These are phyloP conservation scores for Tichodroma muraria DNA, from an alignment of 2,113 vertebrate species.

Conservation along the genomic window DNA sequence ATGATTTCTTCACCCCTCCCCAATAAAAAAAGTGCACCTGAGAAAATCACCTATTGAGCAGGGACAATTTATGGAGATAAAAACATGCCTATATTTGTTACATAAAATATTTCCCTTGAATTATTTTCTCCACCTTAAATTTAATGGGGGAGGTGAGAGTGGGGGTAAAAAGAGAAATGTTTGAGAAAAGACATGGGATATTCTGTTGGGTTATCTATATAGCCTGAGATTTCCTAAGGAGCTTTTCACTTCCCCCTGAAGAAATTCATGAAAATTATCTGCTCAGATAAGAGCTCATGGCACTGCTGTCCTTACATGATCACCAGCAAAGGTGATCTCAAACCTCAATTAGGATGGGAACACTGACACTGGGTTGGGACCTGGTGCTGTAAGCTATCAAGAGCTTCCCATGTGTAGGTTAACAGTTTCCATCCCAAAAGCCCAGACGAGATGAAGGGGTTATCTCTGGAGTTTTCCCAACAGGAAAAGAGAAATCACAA, in stretches of 20 bases:
- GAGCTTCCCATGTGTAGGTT: background rate
- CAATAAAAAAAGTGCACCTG: background rate
- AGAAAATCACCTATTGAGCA: background rate
- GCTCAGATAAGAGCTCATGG: background rate
- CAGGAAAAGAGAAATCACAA: background rate
- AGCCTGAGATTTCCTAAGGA: background rate
- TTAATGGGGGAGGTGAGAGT: slow-evolving; percentile 10
- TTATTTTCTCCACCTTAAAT: slow-evolving; percentile 2
- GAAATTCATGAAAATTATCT: background rate
- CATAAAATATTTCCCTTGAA: background rate
- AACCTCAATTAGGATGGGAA: background rate
- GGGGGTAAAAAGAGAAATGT: background rate
- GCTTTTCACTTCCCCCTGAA: background rate
- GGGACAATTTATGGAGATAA: background rate
- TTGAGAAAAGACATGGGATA: background rate
- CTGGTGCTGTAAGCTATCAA: background rate
- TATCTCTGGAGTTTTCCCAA: background rate
- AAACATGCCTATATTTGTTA: background rate
- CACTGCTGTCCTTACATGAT: background rate
- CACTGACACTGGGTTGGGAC: background rate
- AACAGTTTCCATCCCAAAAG: background rate
- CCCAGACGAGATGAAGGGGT: background rate
- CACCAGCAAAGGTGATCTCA: background rate
- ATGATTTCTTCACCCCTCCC: background rate
- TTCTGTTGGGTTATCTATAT: background rate